Evolutionary conservation across 2,888 invertebrate genomes (phyloP), one percentile per base, ranked within the genome.

Genomic region (Adelognathus sp.): DNA sequence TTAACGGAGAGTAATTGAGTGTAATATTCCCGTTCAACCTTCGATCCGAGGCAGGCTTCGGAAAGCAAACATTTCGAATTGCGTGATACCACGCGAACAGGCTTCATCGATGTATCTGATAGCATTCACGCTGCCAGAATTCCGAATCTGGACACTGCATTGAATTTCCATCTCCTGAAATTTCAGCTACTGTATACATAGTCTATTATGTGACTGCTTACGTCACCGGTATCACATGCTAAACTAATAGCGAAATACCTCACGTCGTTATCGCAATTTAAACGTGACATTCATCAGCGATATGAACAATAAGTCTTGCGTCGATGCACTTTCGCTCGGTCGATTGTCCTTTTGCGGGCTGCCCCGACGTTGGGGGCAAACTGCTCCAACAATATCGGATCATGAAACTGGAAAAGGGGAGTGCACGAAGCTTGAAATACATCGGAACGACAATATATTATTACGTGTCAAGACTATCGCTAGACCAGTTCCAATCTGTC

Each of bases 321-420:
- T 31, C 70, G 39, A n/a, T 50, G 64, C n/a, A n/a, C 16, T 58
- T 36, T 61, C 16, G 50, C 44, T 16, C 27, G 39, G 70, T 70
- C 64, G 70, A 76, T 70, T 70, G 63, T 71, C 58, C 76, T 64
- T 64, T 64, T 63, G n/a, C 39, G 5, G 50, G 60, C 50, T 39
- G 31, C 56, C 11, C 27, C 56, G 16, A 24, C 56, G 9, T 11
- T 11, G 36, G 24, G 14, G 16, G 18, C 41, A 41, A 36, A 54
- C 44, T 27, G 11, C 46, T 16, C 21, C 44, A 54, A n/a, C 41
- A 21, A 29, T 39, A 44, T 54, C 54, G 39, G 27, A 44, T 75
- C 33, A 44, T 63, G 69, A 56, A 14, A 67, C 60, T 21, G 36
- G 31, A 46, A 6, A 21, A 5, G 33, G 29, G 41, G 2, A 18